Evolutionary conservation across 37 sponge, comb jelly and placozoan species (phyloP).

Genomic region (Crambe crambe): DNA sequence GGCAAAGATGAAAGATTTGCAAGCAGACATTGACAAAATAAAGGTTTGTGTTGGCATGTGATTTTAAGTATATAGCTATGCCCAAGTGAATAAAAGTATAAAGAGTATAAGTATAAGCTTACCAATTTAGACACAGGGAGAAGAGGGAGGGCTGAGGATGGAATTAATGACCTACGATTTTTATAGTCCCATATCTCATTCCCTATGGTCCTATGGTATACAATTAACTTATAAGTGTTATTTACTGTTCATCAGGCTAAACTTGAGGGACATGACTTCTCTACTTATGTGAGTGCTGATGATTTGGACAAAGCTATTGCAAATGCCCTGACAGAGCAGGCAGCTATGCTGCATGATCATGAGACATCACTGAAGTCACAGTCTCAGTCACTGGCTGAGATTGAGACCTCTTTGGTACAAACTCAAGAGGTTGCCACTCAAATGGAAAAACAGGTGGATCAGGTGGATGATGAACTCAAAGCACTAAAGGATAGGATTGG

Average conservation of each 20-base stretch:
- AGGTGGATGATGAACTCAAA: conserved; percentile 33
- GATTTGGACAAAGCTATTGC: neutral
- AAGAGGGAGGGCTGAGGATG: too few relatives aligned
- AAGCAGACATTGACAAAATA: conserved; percentile 11
- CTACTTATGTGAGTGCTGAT: neutral
- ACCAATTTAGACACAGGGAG: too few relatives aligned
- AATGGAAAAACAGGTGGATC: conserved; percentile 17
- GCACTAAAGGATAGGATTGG: conserved; percentile 18
- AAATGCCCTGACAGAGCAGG: conserved; percentile 10
- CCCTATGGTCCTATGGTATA: too few relatives aligned
- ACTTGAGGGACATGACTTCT: neutral
- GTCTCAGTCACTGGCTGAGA: neutral
- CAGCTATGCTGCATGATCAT: conserved; percentile 17
- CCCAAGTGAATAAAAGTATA: too few relatives aligned
- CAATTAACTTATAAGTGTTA: too few relatives aligned
- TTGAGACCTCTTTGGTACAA: conserved; percentile 3
- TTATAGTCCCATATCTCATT: too few relatives aligned
- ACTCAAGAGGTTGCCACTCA: neutral
- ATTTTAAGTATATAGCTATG: too few relatives aligned
- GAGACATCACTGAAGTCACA: conserved; percentile 37
- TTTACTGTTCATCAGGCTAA: too few relatives aligned
- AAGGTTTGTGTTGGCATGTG: too few relatives aligned
- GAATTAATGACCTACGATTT: too few relatives aligned
- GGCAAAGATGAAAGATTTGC: conserved; percentile 11
- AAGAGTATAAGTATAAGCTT: too few relatives aligned